A percentile compares a stretch with the other conserved stretches of the same genome.
Evolutionary conservation across 2,113 vertebrate genomes (phyloP).

Genomic region (Chloropsis cyanopogon): DNA sequence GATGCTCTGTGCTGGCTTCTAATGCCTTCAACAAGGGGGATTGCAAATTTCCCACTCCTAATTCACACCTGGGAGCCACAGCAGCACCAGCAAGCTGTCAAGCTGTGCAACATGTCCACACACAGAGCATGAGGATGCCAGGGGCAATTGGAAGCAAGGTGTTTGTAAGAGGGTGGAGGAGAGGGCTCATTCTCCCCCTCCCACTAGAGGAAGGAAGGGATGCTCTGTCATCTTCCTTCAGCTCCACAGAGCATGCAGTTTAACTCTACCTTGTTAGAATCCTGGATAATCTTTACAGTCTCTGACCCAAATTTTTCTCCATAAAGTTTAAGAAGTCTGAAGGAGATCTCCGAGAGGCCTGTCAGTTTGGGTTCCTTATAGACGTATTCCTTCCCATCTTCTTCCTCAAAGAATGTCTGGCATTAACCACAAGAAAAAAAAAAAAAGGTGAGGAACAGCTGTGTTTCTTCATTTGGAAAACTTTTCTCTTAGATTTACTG

Average conservation of each 20-base stretch:
- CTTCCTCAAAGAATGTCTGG: conserved; percentile 95
- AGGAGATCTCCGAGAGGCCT: conserved; percentile 92
- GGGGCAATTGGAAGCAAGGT: background rate
- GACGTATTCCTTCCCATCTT: conserved; percentile 96
- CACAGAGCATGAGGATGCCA: background rate
- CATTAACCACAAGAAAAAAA: background rate
- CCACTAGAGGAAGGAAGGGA: background rate
- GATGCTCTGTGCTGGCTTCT: background rate
- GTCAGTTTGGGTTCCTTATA: conserved; percentile 98
- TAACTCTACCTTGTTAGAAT: conserved; percentile 89
- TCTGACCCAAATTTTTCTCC: conserved; percentile 94
- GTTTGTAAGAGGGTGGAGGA: background rate
- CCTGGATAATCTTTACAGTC: conserved; percentile 92
- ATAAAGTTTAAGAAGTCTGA: conserved; percentile 88
- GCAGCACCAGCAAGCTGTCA: background rate
- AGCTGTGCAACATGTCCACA: background rate
- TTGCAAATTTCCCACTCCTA: background rate
- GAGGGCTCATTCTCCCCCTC: background rate
- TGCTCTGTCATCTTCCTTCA: background rate
- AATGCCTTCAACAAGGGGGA: background rate
- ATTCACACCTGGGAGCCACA: background rate
- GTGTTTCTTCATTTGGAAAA: background rate
- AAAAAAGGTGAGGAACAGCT: background rate
- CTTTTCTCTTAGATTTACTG: background rate
- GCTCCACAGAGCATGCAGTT: background rate